A percentile compares a stretch with the other conserved stretches of the same genome.
Evolutionary conservation across 2,113 vertebrate genomes (phyloP).

Genomic region (Eolophus roseicapilla): DNA sequence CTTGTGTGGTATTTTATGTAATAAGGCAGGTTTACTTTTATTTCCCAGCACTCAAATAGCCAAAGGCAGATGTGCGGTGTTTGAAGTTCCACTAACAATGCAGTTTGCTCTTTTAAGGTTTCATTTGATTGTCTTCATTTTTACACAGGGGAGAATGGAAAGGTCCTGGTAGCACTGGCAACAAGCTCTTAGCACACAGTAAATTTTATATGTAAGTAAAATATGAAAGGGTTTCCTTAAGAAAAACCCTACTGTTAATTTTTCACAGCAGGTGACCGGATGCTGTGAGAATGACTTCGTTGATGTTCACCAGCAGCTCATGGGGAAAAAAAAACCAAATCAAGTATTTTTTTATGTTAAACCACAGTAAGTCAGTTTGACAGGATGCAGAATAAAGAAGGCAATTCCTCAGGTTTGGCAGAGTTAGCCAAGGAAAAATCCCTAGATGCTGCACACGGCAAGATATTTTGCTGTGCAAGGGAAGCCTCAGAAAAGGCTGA

Average conservation of each 20-base stretch:
- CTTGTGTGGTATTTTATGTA: neutral
- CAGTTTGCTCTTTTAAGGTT: neutral
- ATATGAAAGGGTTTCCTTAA: neutral
- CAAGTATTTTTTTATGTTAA: neutral
- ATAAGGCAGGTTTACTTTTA: neutral
- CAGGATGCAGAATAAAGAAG: neutral
- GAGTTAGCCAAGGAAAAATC: neutral
- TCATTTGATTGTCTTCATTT: neutral
- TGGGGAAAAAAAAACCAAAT: neutral
- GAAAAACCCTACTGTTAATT: neutral
- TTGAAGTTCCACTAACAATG: neutral
- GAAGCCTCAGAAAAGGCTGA: neutral
- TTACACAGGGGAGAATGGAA: neutral
- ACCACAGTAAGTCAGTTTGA: neutral
- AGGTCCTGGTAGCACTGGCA: neutral
- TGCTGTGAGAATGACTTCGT: neutral
- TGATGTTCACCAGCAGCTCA: neutral
- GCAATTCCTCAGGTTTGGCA: neutral
- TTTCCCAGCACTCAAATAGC: neutral
- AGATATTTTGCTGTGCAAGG: neutral
- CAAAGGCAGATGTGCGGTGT: neutral
- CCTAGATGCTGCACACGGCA: neutral
- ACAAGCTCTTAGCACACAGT: neutral
- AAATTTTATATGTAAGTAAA: conserved; percentile 4
- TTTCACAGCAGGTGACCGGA: neutral